phyloP scores from a whole-genome alignment of 2,797 vertebrate genomes.

The Gallinago nigripennis region DNA sequence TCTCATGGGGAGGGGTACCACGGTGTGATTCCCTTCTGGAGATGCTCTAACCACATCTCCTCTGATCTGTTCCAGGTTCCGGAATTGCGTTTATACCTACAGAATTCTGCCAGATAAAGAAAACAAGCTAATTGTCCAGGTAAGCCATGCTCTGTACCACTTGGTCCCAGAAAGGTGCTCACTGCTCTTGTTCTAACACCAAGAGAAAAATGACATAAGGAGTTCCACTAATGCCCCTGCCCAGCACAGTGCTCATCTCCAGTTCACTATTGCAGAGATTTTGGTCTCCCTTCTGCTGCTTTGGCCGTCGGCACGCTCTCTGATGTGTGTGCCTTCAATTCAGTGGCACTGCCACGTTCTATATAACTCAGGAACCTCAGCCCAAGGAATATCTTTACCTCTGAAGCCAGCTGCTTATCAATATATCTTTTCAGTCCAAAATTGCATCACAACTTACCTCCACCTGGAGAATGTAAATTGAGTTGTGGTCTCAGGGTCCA shows the following conservation, averaged over 20 bases:
- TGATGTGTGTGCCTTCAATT: background rate
- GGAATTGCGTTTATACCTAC: constrained; percentile 96
- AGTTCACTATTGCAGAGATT: background rate
- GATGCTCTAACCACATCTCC: background rate
- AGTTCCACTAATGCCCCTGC: background rate
- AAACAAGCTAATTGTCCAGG: constrained; percentile 93
- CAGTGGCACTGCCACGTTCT: background rate
- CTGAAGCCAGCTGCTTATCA: background rate
- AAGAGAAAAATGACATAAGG: background rate
- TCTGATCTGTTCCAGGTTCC: constrained; percentile 82
- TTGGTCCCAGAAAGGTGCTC: background rate
- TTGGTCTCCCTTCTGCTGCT: rapidly evolving
- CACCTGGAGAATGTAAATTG: background rate
- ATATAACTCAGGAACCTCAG: background rate
- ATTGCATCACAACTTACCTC: background rate
- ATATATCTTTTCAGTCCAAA: background rate
- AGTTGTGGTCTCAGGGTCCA: background rate
- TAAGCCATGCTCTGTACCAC: constrained; percentile 63
- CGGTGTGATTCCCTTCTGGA: background rate
- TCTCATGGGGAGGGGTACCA: background rate
- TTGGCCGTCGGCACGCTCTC: rapidly evolving
- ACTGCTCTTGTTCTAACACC: background rate
- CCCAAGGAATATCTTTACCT: background rate
- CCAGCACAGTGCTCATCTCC: background rate
- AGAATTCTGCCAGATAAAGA: constrained; percentile 95